phyloP scores from a whole-genome alignment of 2,797 vertebrate species.

The Tachyglossus aculeatus region DNA sequence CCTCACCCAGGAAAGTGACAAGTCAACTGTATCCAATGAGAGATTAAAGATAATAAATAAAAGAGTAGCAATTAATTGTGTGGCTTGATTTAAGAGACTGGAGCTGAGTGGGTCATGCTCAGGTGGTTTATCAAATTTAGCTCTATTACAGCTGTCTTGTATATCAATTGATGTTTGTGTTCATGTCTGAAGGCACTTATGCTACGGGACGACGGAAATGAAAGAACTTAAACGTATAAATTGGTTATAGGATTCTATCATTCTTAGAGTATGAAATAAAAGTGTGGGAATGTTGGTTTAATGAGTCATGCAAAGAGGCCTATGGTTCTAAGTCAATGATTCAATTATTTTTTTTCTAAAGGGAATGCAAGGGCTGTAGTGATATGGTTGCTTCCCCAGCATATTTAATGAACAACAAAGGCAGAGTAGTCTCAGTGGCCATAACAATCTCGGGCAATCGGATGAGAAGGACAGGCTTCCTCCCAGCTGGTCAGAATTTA shows the following conservation, averaged over 20 bases:
- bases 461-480: too few relatives aligned
- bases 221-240: slow-evolving; percentile 62
- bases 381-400: slow-evolving; percentile 18
- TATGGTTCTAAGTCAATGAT: slow-evolving; percentile 65
- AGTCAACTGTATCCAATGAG: slow-evolving; percentile 68
- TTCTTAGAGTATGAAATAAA: slow-evolving; percentile 61
- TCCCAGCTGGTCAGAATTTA: too few relatives aligned
- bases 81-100: slow-evolving; percentile 51
- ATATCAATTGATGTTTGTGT: slow-evolving; percentile 68
- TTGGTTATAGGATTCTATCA: slow-evolving; percentile 67
- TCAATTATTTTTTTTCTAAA: slow-evolving; percentile 71
- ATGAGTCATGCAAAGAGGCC: slow-evolving; percentile 74
- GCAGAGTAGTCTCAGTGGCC: too few relatives aligned
- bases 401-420: too few relatives aligned
- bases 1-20: slow-evolving; percentile 57
- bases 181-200: slow-evolving; percentile 51
- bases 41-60: slow-evolving; percentile 70
- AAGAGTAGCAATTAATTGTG: slow-evolving; percentile 69
- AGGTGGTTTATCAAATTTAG: slow-evolving; percentile 65
- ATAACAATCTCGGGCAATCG: too few relatives aligned
- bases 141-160: slow-evolving; percentile 69
- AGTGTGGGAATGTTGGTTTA: slow-evolving; percentile 76
- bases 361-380: slow-evolving; percentile 51
- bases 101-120: slow-evolving; percentile 52
- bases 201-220: slow-evolving; percentile 39